Percentiles rank a stretch among this genome's conserved stretches.
These are phyloP conservation scores for Gnathonemus echidnorhynchus DNA, from an alignment of 2,113 vertebrate genomes.

Conservation along the genomic window DNA sequence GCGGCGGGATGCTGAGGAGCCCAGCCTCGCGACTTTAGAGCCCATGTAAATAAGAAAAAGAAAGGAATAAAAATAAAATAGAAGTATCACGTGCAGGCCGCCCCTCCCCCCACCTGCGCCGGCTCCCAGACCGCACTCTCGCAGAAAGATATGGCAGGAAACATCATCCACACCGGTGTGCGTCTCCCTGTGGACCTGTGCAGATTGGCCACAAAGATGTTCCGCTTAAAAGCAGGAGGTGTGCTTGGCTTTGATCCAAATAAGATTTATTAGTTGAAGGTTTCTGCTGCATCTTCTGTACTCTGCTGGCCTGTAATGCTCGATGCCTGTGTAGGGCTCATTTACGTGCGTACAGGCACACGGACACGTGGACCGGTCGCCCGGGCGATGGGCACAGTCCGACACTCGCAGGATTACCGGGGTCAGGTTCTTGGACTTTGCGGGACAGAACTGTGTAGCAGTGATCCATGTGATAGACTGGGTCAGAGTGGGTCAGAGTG, in stretches of 20 bases:
- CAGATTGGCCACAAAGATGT: background rate
- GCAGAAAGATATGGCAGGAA: background rate
- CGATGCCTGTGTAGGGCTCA: background rate
- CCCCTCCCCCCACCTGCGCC: background rate
- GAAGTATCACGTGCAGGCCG: background rate
- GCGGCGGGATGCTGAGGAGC: background rate
- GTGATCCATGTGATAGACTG: background rate
- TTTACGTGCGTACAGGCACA: background rate
- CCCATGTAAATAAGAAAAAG: slow-evolving; percentile 1
- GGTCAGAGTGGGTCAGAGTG: background rate
- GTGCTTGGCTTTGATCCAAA: background rate
- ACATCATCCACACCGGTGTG: background rate
- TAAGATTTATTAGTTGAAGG: background rate
- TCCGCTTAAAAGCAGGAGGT: slow-evolving; percentile 3
- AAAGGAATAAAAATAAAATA: background rate
- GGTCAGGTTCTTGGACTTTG: background rate
- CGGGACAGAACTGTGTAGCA: background rate
- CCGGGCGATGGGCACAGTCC: background rate
- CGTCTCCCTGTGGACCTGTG: background rate
- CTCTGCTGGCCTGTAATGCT: background rate
- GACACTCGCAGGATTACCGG: background rate
- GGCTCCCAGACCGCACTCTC: background rate
- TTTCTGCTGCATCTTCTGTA: background rate
- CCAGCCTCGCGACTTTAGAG: background rate
- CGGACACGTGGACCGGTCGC: background rate